phyloP scores from a whole-genome alignment of 2,797 vertebrate genomes.

The Darevskia nairensis region DNA sequence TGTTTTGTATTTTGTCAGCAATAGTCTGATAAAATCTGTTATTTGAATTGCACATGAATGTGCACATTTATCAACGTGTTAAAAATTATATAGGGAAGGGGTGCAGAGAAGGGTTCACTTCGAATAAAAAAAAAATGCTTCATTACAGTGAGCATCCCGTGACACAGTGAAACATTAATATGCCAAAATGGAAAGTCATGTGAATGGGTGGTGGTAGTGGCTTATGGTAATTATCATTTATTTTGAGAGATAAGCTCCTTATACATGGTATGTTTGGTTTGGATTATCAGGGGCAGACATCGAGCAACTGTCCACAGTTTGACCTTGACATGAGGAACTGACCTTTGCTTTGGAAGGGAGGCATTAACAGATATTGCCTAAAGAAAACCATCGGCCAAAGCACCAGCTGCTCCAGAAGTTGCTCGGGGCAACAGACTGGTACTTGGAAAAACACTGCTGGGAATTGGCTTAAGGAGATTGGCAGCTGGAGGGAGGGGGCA shows the following conservation, averaged over 20 bases:
- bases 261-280: slow-evolving; percentile 68
- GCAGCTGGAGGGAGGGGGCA: neutral
- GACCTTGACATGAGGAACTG: slow-evolving; percentile 71
- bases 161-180: slow-evolving; percentile 52
- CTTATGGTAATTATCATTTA: slow-evolving; percentile 70
- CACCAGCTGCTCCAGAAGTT: slow-evolving; percentile 46
- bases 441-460: slow-evolving; percentile 38
- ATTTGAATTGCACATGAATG: no score
- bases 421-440: slow-evolving; percentile 47
- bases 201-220: slow-evolving; percentile 38
- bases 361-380: slow-evolving; percentile 58
- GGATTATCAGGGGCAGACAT: slow-evolving; percentile 68
- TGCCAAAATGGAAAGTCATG: slow-evolving; percentile 61
- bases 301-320: slow-evolving; percentile 68
- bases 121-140: neutral
- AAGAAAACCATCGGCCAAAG: slow-evolving; percentile 59
- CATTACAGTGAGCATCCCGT: neutral
- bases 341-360: slow-evolving; percentile 53
- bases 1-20: no score
- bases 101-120: neutral
- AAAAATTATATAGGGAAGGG: neutral
- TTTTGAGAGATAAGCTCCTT: slow-evolving; percentile 70
- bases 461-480: neutral
- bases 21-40: neutral
- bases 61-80: neutral